Evolutionary conservation across 2,888 invertebrate genomes (phyloP), one percentile per base, ranked within the genome.

Genomic region (Sinodicranocentrus sp.): DNA sequence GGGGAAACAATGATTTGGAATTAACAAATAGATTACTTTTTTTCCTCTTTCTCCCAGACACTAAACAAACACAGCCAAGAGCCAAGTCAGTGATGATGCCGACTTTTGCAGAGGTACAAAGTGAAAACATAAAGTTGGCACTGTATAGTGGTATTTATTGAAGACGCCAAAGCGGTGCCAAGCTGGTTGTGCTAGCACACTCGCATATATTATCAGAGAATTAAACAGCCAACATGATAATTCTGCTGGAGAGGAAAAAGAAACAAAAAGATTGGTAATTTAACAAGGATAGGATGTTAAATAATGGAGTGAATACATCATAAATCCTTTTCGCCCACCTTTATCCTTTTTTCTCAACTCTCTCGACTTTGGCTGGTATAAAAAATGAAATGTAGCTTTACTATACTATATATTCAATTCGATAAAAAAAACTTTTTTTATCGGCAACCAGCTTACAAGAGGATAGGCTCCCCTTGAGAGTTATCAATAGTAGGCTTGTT

Each of bases 271-370:
- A 54, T 23, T 48, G 44, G n/a, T n/a, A n/a, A n/a, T 48, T 48
- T n/a, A n/a, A n/a, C n/a, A 6, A 39, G 39, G 13, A 39, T 39
- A 77, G 76, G 71, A 77, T 52, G 39, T 52, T 76, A 77, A 83
- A 77, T 77, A 77, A 77, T 83, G 76, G 82, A 63, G 71, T 71
- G 76, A 76, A 63, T 71, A 44, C 54, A 48, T 67, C 82, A 83
- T 83, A 83, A 83, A 83, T 83, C 76, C 76, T 82, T 77, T 77
- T 28, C 15, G 25, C n/a, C 25, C 57, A 3, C 3, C 2, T 15
- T 68, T 70, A 26, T 44, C 17, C 25, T 59, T 23, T 21, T 57
- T 57, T 21, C 23, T 57, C 19, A 3, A 6, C 23, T 19, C 21
- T 57, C 15, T 57, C 57, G 5, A 57, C n/a, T n/a, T 5, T 13